A percentile compares a stretch with the other conserved stretches of the same genome.
Conservation (phyloP, 2,888 invertebrate species). For the Apamea sordens region DNA sequence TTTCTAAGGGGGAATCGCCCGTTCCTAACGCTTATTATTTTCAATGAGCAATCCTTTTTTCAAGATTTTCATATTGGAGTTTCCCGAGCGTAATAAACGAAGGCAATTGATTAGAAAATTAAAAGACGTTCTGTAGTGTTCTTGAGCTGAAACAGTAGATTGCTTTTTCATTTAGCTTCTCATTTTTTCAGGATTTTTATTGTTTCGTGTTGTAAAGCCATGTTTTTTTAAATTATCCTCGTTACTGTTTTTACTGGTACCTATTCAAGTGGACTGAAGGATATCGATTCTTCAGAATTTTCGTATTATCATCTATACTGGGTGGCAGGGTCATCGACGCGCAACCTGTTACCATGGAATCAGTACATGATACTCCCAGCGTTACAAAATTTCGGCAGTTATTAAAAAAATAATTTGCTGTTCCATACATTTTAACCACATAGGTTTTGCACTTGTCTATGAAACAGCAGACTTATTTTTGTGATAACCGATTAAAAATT, state of each 20-base stretch:
- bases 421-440: no score
- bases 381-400: no score
- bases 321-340: no score
- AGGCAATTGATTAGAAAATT: slow-evolving; percentile 55
- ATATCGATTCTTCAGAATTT: not conserved
- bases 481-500: no score
- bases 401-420: no score
- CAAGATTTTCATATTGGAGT: slow-evolving; percentile 23
- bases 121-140: slow-evolving; percentile 23
- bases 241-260: not conserved
- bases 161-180: slow-evolving; percentile 18
- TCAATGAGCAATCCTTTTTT: slow-evolving; percentile 40
- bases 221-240: not conserved
- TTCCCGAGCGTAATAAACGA: slow-evolving; percentile 10
- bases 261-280: not conserved
- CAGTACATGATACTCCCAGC: no score
- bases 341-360: no score
- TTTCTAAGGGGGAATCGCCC: slow-evolving; percentile 25
- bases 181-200: not conserved
- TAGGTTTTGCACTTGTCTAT: no score
- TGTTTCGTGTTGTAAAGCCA: not conserved
- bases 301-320: not conserved
- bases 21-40: slow-evolving; percentile 43
- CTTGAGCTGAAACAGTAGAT: slow-evolving; percentile 21
- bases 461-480: no score